phyloP scores from a whole-genome alignment of 2,113 vertebrate species.

The Phaethornis superciliosus region DNA sequence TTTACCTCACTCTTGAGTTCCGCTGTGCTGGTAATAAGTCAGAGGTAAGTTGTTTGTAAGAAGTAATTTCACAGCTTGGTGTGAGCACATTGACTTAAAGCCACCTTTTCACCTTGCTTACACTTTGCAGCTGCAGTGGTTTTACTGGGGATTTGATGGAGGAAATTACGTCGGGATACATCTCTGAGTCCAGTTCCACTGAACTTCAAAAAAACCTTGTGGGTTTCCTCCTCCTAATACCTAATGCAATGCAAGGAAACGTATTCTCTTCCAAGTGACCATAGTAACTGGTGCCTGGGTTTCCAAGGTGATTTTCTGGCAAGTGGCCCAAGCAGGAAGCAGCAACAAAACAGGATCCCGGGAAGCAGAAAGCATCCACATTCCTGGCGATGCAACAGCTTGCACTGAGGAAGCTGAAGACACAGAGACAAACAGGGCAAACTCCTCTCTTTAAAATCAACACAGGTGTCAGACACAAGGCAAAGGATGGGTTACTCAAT shows the following conservation, averaged over 20 bases:
- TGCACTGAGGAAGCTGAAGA: neutral
- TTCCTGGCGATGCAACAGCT: neutral
- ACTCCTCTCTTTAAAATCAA: neutral
- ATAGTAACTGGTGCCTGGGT: slow-evolving; percentile 66
- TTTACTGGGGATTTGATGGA: neutral
- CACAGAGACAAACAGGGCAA: neutral
- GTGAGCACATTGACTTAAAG: neutral
- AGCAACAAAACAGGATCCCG: slow-evolving; percentile 21
- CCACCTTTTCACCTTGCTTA: neutral
- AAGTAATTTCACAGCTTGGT: neutral
- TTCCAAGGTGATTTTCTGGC: slow-evolving; percentile 72
- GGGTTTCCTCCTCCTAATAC: neutral
- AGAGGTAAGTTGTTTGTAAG: neutral
- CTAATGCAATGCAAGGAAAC: neutral
- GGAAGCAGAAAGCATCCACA: slow-evolving; percentile 25
- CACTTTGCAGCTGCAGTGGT: neutral
- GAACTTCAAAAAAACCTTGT: neutral
- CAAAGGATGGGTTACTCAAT: neutral
- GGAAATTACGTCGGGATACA: neutral
- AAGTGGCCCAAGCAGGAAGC: slow-evolving; percentile 29
- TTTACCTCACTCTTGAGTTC: neutral
- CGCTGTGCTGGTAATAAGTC: neutral
- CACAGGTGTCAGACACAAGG: neutral
- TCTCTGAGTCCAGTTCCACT: neutral
- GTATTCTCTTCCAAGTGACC: slow-evolving; percentile 39